Evolutionary conservation across 1,140 invertebrate genomes (phyloP), one percentile per base, ranked within the genome.

Genomic region (Pogonus chalceus): DNA sequence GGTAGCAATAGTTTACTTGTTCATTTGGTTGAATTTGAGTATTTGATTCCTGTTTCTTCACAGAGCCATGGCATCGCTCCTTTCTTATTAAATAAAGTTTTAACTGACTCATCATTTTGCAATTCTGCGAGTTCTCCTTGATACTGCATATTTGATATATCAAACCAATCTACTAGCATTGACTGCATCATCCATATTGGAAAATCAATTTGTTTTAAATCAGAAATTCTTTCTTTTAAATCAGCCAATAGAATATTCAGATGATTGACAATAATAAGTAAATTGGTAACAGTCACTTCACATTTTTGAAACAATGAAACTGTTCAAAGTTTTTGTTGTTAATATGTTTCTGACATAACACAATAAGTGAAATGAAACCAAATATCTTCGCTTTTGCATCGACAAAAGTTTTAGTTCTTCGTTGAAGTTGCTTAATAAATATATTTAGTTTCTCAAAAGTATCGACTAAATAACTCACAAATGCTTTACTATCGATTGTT

Each of bases 381-480:
- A 55, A 54, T 57, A 54, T 59, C 37, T 57, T 54, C 24, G 49
- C 43, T 49, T 57, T 50, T 57, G 52, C 49, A 48, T 57, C 56
- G 49, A 57, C 22, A 55, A 57, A 52, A 54, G 26, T 51, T 54
- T 59, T 59, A 57, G 56, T 59, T 55, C 35, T 51, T 59, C 52
- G 26, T 57, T 57, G 55, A 55, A 57, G 55, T 59, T 59, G 50
- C n/a, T 59, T 59, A 57, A 57, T 59, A 57, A 46, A 59, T 55
- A 59, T 55, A 59, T 59, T 59, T 54, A 54, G 35, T 59, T 59
- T 56, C 43, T 52, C 12, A 31, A 55, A 55, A 31, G 35, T 23
- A 37, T 26, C 23, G 49, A 26, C 46, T 26, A 55, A 55, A 31
- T 2, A 23, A 22, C n/a, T 0, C 47, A 55, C 35, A 58, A 51